These are phyloP conservation scores for Ardeotis arabs DNA, from an alignment of 2,113 vertebrate genomes.

Conservation along the genomic window DNA sequence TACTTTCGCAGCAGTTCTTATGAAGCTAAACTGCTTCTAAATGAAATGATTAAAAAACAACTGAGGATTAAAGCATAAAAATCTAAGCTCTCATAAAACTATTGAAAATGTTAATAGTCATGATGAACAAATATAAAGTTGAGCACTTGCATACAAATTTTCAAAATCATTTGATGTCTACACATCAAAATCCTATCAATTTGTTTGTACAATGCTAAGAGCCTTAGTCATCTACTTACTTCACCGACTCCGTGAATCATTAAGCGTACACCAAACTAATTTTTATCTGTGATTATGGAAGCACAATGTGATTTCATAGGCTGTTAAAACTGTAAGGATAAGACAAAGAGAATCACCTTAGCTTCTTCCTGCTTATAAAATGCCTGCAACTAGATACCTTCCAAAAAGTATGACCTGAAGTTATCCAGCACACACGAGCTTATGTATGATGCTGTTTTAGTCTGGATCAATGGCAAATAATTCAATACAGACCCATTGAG, in stretches of 20 bases:
- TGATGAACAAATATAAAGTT: neutral
- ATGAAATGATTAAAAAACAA: neutral
- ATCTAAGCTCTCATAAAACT: neutral
- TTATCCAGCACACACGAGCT: neutral
- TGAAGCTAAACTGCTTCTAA: constrained; percentile 34
- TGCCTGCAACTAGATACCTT: neutral
- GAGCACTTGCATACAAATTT: neutral
- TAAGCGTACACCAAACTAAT: neutral
- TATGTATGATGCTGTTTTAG: neutral
- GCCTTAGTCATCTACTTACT: neutral
- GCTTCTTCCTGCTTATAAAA: neutral
- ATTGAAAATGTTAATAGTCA: neutral
- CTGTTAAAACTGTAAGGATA: neutral
- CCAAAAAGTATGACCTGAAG: neutral
- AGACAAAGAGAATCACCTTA: neutral
- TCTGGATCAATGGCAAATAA: neutral
- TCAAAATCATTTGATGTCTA: neutral
- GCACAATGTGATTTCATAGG: neutral
- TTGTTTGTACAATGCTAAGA: neutral
- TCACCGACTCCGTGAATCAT: neutral
- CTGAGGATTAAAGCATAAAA: constrained; percentile 14
- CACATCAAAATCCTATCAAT: neutral
- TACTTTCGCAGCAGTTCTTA: constrained; percentile 23
- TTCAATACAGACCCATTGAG: neutral
- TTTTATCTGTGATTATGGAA: neutral